phyloP scores from a whole-genome alignment of 2,113 vertebrate genomes.

The Formicarius rufipectus region DNA sequence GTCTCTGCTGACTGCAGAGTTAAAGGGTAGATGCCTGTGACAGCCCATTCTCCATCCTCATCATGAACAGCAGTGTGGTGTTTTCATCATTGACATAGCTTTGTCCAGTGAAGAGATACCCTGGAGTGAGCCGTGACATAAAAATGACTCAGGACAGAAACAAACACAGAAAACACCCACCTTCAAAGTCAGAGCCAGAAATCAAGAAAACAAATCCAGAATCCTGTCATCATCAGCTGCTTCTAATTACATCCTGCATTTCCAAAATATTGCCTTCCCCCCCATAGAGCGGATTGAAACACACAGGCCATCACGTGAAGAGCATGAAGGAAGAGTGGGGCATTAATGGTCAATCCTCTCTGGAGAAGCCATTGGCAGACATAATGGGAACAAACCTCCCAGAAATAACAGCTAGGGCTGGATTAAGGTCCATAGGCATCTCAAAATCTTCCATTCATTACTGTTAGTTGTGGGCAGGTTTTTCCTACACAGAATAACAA shows the following conservation, averaged over 20 bases:
- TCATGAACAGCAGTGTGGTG: not conserved
- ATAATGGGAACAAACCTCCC: not conserved
- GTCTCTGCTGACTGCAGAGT: not conserved
- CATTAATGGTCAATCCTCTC: not conserved
- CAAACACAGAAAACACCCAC: conserved; percentile 1
- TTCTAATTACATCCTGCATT: not conserved
- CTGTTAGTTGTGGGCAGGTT: not conserved
- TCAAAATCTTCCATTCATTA: not conserved
- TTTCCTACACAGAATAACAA: not conserved
- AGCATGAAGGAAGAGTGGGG: not conserved
- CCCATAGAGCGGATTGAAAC: not conserved
- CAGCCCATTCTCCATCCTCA: not conserved
- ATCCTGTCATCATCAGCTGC: not conserved
- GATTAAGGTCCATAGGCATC: not conserved
- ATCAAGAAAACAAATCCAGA: not conserved
- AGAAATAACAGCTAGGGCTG: not conserved
- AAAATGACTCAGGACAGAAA: conserved; percentile 27
- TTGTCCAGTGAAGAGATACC: not conserved
- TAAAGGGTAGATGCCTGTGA: not conserved
- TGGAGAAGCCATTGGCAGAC: not conserved
- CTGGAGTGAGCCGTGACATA: not conserved
- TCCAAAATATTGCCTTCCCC: not conserved
- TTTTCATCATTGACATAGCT: not conserved
- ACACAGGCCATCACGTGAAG: not conserved
- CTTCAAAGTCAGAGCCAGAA: conserved; percentile 5